phyloP scores from a whole-genome alignment of 2,113 vertebrate species.

The Probosciger aterrimus region DNA sequence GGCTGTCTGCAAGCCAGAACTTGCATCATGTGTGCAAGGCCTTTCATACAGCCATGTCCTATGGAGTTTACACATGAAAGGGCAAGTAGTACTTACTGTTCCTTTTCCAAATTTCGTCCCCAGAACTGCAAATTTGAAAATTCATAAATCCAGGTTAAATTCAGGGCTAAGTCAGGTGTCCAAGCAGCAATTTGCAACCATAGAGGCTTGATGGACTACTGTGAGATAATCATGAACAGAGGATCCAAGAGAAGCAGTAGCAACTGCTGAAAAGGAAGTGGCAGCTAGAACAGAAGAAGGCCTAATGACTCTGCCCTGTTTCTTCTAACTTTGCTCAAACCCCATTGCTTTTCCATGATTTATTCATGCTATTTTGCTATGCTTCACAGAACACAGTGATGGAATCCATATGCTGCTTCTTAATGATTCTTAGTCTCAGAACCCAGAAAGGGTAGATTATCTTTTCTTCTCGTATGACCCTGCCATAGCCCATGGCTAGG shows the following conservation, averaged over 20 bases:
- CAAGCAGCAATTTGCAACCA: not conserved
- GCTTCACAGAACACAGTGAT: not conserved
- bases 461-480: not conserved
- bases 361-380: not conserved
- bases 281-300: not conserved
- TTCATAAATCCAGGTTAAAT: not conserved
- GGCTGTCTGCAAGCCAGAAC: not conserved
- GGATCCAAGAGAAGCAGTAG: not conserved
- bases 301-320: not conserved
- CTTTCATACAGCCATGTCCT: not conserved
- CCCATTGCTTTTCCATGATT: not conserved
- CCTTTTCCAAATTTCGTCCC: not conserved
- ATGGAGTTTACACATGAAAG: not conserved
- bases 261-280: not conserved
- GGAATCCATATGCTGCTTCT: not conserved
- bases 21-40: not conserved
- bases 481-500: slow-evolving; percentile 27
- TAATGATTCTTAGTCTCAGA: not conserved
- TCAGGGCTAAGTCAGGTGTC: not conserved
- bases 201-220: not conserved
- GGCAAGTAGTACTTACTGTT: not conserved
- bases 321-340: not conserved
- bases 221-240: not conserved
- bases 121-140: not conserved
- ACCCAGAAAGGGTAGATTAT: not conserved